phyloP scores from a whole-genome alignment of 1,140 invertebrate species.

The Ostrea edulis region DNA sequence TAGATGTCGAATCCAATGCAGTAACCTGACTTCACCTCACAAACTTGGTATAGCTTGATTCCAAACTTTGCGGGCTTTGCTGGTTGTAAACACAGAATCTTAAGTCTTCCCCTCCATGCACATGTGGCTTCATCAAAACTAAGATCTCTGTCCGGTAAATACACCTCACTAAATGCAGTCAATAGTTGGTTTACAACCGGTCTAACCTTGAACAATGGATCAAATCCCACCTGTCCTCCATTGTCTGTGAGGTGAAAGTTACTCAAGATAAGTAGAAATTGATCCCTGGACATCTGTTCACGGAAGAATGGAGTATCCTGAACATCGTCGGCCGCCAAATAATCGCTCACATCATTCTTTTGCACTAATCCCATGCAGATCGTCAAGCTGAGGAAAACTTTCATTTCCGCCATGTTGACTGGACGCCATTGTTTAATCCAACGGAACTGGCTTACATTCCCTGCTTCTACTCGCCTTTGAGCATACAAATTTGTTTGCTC shows the following conservation, averaged over 20 bases:
- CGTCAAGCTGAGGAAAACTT: constrained; percentile 19
- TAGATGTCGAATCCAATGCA: constrained; percentile 49
- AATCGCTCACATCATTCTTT: constrained; percentile 34
- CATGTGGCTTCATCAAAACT: constrained; percentile 61
- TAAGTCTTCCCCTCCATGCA: constrained; percentile 50
- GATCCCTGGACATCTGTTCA: not conserved
- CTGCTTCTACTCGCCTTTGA: not conserved
- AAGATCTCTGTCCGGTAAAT: constrained; percentile 46
- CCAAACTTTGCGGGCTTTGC: constrained; percentile 51
- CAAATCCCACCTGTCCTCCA: constrained; percentile 34
- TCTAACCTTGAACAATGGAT: constrained; percentile 46
- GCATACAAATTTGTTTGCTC: too few species aligned
- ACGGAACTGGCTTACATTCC: not conserved
- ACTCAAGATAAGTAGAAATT: constrained; percentile 21
- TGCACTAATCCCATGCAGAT: constrained; percentile 14
- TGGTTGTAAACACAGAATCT: constrained; percentile 50
- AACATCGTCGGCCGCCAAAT: constrained; percentile 46
- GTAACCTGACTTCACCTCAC: constrained; percentile 41
- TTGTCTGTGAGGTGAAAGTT: constrained; percentile 53
- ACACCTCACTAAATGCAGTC: constrained; percentile 49
- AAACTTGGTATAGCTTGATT: too few species aligned
- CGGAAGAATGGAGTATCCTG: constrained; percentile 44
- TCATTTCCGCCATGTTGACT: constrained; percentile 36
- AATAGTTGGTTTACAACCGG: constrained; percentile 46
- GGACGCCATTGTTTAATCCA: constrained; percentile 37